A percentile compares a stretch with the other conserved stretches of the same genome.
phyloP scores from a whole-genome alignment of 2,113 vertebrate species.

The Nibea coibor region DNA sequence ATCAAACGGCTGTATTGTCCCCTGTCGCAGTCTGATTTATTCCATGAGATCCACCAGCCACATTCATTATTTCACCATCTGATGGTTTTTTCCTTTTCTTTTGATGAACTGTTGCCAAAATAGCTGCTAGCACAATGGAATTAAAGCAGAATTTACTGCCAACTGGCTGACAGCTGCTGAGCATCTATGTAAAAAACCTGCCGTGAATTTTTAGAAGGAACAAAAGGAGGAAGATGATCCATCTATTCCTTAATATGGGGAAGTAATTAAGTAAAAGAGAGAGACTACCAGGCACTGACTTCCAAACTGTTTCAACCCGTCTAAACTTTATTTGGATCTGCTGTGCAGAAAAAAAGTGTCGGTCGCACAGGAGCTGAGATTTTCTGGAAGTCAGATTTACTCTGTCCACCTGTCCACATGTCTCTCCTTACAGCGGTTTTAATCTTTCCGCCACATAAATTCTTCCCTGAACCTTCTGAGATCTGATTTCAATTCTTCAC shows the following conservation, averaged over 20 bases:
- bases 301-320: background rate
- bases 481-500: conserved; percentile 59
- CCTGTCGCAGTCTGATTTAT: background rate
- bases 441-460: conserved; percentile 64
- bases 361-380: conserved; percentile 4
- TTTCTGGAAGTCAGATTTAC: conserved; percentile 58
- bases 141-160: background rate
- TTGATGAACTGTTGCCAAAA: conserved; percentile 15
- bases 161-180: conserved; percentile 31
- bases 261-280: background rate
- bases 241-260: background rate
- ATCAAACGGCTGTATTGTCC: background rate
- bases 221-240: background rate
- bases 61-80: conserved; percentile 14
- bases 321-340: background rate
- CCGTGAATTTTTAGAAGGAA: background rate
- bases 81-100: background rate
- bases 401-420: conserved; percentile 70
- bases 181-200: conserved; percentile 6
- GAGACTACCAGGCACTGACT: background rate
- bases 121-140: background rate
- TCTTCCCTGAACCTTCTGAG: conserved; percentile 42
- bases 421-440: conserved; percentile 65
- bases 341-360: background rate
- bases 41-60: background rate